These are phyloP conservation scores for Cariama cristata DNA, from an alignment of 2,113 vertebrate genomes.

Conservation along the genomic window DNA sequence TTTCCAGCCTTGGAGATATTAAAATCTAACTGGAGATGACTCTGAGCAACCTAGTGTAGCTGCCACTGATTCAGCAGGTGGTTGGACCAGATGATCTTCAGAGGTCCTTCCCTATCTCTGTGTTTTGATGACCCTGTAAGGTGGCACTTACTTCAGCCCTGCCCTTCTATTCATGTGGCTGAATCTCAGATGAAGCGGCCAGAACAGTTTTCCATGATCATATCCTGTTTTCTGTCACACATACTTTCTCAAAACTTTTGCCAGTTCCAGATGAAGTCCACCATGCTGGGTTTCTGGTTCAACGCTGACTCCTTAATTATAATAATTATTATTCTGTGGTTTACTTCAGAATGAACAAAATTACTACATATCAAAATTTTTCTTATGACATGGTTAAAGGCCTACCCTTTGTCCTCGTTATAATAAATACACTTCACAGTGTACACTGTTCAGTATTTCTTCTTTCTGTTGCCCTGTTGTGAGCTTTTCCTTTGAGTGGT, in stretches of 20 bases:
- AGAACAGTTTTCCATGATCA: not conserved
- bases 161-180: not conserved
- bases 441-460: not conserved
- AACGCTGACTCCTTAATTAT: not conserved
- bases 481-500: slow-evolving; percentile 41
- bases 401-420: not conserved
- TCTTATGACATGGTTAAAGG: not conserved
- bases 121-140: not conserved
- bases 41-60: not conserved
- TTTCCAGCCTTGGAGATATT: not conserved
- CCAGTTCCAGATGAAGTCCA: not conserved
- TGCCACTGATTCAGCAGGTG: not conserved
- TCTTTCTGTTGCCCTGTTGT: not conserved
- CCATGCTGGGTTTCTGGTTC: not conserved
- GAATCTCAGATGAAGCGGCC: not conserved
- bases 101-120: not conserved
- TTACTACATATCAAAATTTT: not conserved
- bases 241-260: not conserved
- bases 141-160: not conserved
- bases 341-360: not conserved
- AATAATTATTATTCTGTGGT: not conserved
- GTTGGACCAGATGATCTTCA: not conserved
- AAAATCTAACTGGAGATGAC: not conserved
- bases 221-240: not conserved
- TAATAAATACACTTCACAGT: not conserved